A percentile compares a stretch with the other conserved stretches of the same genome.
phyloP scores from a whole-genome alignment of 37 sponge, comb jelly and placozoan genomes.

The Ephydatia muelleri region DNA sequence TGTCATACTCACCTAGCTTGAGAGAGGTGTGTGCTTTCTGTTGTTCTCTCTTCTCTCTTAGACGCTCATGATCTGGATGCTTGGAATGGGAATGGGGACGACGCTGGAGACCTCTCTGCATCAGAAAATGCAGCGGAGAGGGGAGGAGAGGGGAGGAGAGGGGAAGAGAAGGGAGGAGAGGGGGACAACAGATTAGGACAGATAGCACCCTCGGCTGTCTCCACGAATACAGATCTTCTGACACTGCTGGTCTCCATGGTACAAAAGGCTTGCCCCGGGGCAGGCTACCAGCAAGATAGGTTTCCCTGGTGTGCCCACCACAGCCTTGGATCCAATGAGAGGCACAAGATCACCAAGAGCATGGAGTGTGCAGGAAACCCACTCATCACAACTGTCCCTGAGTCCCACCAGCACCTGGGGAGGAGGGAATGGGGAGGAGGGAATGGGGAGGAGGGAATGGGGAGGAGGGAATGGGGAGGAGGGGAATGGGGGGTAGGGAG shows the following conservation, averaged over 20 bases:
- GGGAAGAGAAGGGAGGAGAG: neutral
- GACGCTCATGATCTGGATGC: neutral
- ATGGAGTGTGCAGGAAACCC: slow-evolving; percentile 66
- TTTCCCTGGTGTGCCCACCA: slow-evolving; percentile 60
- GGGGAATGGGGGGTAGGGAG: neutral
- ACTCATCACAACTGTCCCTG: slow-evolving; percentile 40
- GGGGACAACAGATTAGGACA: neutral
- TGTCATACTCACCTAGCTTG: neutral
- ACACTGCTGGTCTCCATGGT: neutral
- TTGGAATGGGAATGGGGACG: too few relatives aligned
- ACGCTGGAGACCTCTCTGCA: neutral
- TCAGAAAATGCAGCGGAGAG: neutral
- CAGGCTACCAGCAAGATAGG: slow-evolving; percentile 36
- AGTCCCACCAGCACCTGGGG: slow-evolving; percentile 62
- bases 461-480: neutral
- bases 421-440: neutral
- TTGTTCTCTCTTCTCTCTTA: neutral
- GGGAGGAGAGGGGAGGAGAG: neutral
- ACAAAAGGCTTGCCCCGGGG: slow-evolving; percentile 26
- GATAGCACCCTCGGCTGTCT: neutral
- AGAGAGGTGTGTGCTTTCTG: neutral
- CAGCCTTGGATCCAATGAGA: slow-evolving; percentile 55
- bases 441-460: neutral
- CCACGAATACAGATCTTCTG: neutral
- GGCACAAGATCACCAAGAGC: slow-evolving; percentile 68